Evolutionary conservation across 1,140 invertebrate species (phyloP).

Genomic region (Drosophila kohkoa): DNA sequence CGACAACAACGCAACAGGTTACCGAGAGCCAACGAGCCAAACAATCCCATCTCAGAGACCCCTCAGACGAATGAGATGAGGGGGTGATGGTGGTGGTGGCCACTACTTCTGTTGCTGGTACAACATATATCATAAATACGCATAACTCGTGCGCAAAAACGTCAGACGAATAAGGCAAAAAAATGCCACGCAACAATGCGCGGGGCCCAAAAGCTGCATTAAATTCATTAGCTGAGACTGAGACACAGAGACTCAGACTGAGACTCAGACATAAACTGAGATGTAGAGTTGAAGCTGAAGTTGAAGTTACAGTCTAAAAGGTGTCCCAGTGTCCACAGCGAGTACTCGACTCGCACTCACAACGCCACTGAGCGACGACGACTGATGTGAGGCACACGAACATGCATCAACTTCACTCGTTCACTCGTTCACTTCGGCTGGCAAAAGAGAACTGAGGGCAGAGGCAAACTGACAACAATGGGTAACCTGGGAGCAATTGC

Average conservation of each 20-base stretch:
- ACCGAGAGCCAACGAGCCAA: conserved; percentile 38
- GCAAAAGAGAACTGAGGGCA: neutral
- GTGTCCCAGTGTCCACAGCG: conserved; percentile 40
- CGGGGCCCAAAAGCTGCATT: conserved; percentile 71
- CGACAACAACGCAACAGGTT: conserved; percentile 78
- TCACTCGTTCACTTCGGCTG: neutral
- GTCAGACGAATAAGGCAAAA: conserved; percentile 80
- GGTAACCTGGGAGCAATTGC: conserved; percentile 80
- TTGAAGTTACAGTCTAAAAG: conserved; percentile 20
- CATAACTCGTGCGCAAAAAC: conserved; percentile 83
- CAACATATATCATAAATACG: conserved; percentile 80
- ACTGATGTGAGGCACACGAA: conserved; percentile 60
- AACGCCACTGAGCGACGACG: conserved; percentile 38
- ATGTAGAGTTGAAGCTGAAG: conserved; percentile 1
- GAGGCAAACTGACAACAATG: conserved; percentile 52
- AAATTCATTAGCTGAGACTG: conserved; percentile 72
- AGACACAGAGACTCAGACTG: conserved; percentile 24
- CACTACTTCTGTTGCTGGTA: conserved; percentile 8
- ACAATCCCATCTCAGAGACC: conserved; percentile 25
- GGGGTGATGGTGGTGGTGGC: conserved; percentile 19
- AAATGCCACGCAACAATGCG: conserved; percentile 72
- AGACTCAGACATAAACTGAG: conserved; percentile 42
- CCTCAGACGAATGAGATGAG: conserved; percentile 15
- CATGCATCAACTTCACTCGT: conserved; percentile 45
- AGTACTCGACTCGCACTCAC: conserved; percentile 47